phyloP scores from a whole-genome alignment of 2,113 vertebrate species.

The Tylochromis polylepis region DNA sequence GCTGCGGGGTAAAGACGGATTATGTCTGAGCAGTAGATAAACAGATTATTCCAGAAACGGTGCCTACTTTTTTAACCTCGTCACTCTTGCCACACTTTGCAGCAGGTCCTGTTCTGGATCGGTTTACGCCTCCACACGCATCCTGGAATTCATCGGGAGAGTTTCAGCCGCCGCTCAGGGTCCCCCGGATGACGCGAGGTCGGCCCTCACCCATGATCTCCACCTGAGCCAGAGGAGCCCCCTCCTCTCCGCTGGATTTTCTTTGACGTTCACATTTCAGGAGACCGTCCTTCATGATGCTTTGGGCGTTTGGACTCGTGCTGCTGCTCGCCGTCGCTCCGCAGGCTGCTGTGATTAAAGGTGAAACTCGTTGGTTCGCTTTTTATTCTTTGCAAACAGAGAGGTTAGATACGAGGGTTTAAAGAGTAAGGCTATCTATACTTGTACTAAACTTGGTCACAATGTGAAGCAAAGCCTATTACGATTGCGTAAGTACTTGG shows the following conservation, averaged over 20 bases:
- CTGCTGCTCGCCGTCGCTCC: conserved; percentile 73
- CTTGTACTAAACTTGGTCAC: neutral
- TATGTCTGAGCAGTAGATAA: conserved; percentile 90
- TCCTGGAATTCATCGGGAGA: neutral
- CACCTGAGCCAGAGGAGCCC: conserved; percentile 37
- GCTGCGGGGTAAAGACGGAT: conserved; percentile 84
- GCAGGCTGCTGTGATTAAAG: conserved; percentile 75
- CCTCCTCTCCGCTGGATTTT: neutral
- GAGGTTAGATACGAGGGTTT: neutral
- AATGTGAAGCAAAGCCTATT: conserved; percentile 39
- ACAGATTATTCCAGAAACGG: conserved; percentile 88
- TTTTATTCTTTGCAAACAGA: neutral
- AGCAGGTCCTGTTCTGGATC: neutral
- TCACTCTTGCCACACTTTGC: conserved; percentile 69
- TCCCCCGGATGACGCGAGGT: neutral
- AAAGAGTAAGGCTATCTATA: neutral
- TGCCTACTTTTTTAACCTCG: conserved; percentile 74
- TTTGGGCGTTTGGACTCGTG: conserved; percentile 70
- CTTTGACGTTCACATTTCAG: neutral
- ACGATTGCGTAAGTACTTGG: conserved; percentile 38
- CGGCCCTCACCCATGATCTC: neutral
- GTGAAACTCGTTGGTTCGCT: conserved; percentile 66
- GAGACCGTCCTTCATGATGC: conserved; percentile 68
- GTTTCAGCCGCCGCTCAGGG: neutral
- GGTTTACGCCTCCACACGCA: neutral